Percentiles rank a stretch among this genome's conserved stretches.
Evolutionary conservation across 2,888 invertebrate genomes (phyloP).

Genomic region (Itoplectis maculator): DNA sequence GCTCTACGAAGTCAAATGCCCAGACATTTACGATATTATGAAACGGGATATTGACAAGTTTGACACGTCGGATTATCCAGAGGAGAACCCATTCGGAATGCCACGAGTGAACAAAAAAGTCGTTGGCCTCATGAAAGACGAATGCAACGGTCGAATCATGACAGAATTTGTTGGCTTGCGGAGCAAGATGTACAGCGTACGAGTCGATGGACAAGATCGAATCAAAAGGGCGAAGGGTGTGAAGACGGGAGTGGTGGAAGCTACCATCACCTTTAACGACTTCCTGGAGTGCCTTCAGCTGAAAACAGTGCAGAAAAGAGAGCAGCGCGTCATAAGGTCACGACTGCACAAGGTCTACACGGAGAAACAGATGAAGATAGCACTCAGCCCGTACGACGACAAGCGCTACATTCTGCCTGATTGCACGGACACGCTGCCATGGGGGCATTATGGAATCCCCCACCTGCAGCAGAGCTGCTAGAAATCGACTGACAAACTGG

Average conservation of each 20-base stretch:
- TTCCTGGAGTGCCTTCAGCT: conserved; percentile 31
- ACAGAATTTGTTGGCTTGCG: conserved; percentile 72
- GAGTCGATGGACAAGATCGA: conserved; percentile 56
- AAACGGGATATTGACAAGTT: conserved; percentile 73
- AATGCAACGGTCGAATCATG: conserved; percentile 75
- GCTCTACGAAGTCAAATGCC: conserved; percentile 75
- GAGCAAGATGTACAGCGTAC: conserved; percentile 66
- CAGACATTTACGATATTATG: conserved; percentile 78
- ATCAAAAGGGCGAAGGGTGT: conserved; percentile 70
- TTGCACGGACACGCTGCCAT: conserved; percentile 66
- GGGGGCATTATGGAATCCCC: conserved; percentile 78
- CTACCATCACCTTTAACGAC: conserved; percentile 60
- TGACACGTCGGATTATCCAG: conserved; percentile 73
- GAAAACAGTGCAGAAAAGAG: too few relatives aligned
- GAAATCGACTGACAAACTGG: too few relatives aligned
- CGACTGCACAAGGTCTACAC: conserved; percentile 51
- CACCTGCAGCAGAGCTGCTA: background rate
- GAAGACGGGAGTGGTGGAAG: conserved; percentile 61
- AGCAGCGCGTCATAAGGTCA: conserved; percentile 11
- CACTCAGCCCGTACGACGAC: conserved; percentile 68
- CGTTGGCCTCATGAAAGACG: conserved; percentile 79
- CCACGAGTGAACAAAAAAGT: conserved; percentile 71
- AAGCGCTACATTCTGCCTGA: conserved; percentile 80
- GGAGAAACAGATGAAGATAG: conserved; percentile 52
- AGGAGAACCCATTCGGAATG: conserved; percentile 46